phyloP scores from a whole-genome alignment of 37 sponge, comb jelly and placozoan genomes.

The Tethya wilhelma region DNA sequence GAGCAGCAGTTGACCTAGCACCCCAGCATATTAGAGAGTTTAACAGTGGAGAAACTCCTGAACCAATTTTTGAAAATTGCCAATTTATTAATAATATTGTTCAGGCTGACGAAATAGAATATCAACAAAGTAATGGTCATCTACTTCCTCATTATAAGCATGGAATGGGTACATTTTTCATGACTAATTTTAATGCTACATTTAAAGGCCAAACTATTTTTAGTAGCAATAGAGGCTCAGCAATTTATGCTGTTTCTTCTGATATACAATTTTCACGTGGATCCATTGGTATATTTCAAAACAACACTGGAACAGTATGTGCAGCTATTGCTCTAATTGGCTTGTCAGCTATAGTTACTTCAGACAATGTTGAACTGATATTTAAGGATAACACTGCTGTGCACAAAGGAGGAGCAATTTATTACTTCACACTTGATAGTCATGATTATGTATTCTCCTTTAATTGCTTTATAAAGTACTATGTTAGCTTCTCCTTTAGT shows the following conservation, averaged over 20 bases:
- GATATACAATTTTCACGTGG: not conserved
- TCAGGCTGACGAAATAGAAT: not conserved
- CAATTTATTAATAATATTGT: not conserved
- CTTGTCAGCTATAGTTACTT: not conserved
- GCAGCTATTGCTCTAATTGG: conserved; percentile 17
- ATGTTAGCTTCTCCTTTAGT: too few relatives aligned
- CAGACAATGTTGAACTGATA: not conserved
- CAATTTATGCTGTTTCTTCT: not conserved
- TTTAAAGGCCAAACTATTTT: not conserved
- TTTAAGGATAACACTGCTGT: not conserved
- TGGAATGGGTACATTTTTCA: conserved; percentile 13
- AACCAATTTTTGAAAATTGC: conserved; percentile 2
- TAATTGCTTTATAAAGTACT: conserved; percentile 23
- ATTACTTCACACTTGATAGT: not conserved
- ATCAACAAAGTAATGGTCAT: not conserved
- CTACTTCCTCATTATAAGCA: conserved; percentile 3
- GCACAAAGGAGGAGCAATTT: conserved; percentile 25
- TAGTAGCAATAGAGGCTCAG: conserved; percentile 2
- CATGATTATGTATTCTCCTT: conserved; percentile 9
- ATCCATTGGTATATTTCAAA: not conserved
- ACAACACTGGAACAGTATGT: conserved; percentile 1
- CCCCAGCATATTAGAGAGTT: conserved; percentile 3
- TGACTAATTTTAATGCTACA: not conserved
- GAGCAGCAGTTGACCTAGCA: conserved; percentile 16
- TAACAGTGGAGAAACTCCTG: conserved; percentile 1